These are phyloP conservation scores for Acrossocheilus fasciatus DNA, from an alignment of 2,797 vertebrate species.

Conservation along the genomic window DNA sequence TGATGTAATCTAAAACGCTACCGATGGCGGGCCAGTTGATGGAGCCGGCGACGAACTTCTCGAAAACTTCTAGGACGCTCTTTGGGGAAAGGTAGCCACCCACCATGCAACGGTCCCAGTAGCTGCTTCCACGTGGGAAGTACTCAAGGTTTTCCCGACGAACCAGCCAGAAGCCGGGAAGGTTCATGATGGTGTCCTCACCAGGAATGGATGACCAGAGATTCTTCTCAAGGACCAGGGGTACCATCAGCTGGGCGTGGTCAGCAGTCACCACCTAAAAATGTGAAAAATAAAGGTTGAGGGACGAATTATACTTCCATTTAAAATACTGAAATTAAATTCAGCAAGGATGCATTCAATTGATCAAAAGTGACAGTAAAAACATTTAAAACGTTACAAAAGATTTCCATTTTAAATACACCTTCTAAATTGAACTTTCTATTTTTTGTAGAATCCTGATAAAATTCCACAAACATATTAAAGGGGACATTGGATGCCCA, in stretches of 20 bases:
- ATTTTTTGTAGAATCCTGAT: not conserved
- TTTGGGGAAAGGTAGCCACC: conserved; percentile 97
- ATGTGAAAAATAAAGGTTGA: not conserved
- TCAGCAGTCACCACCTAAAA: conserved; percentile 94
- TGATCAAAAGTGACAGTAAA: not conserved
- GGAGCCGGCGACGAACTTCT: conserved; percentile 92
- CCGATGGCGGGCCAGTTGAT: conserved; percentile 99
- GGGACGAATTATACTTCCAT: not conserved
- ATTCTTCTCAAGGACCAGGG: conserved; percentile 93
- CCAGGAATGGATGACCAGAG: conserved; percentile 95
- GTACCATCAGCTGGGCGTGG: conserved; percentile 97
- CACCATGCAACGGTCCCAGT: conserved; percentile 98
- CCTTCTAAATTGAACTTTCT: not conserved
- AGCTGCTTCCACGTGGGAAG: conserved; percentile 95
- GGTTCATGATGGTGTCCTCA: conserved; percentile 97
- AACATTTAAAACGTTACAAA: not conserved
- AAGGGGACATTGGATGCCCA: no score
- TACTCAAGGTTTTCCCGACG: conserved; percentile 97
- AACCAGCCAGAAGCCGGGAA: conserved; percentile 95
- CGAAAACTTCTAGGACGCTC: conserved; percentile 90
- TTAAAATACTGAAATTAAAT: not conserved
- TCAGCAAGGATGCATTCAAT: not conserved
- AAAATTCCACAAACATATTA: not conserved
- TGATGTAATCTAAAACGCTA: conserved; percentile 92
- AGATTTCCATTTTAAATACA: not conserved